Base-by-base conservation (phyloP, 2,888 invertebrate genomes). In the Aromia moschata region DNA sequence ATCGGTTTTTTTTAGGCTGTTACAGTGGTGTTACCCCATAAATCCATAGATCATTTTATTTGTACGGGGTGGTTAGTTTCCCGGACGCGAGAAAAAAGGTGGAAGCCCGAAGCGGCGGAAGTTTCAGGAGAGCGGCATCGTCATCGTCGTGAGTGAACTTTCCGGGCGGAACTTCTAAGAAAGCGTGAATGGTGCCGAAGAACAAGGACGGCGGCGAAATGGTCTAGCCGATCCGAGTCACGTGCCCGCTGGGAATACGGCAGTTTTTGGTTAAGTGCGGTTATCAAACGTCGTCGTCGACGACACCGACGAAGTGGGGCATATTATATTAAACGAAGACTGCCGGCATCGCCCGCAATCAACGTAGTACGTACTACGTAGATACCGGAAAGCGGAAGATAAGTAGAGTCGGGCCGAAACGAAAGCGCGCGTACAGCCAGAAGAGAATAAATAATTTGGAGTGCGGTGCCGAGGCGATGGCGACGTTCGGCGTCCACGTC, bases 291-390 rank as follows among this genome's bases (percentile, higher is more conserved):
- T 25, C 37, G 20, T 12, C 7, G 25, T 7, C 25, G 25, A 7
- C 33, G 47, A 47, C 37, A 17, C 10, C 25, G 25, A 49, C 36
- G 33, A 49, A 41, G 56, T 37, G 56, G 56, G 56, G 56, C 17
- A 40, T 25, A 25, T 25, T 11, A 18, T 43, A 41, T 41, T 56
- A 49, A 46, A 31, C 30, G 33, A 7, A 25, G 56, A 43, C 49
- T 33, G 49, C 20, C 25, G 25, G 25, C 25, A 25, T 25, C 25
- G 25, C 3, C n/a, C n/a, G 25, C 4, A 3, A 5, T 25, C 7
- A 25, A 7, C 25, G 25, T 5, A 25, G 25, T 25, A 25, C 25
- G 4, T 25, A 25, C 25, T 25, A 25, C 25, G 25, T 25, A 3
- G 25, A 25, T 7, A 7, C 4, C 25, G 25, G 7, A 3, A 3